Evolutionary conservation across 2,888 invertebrate species (phyloP).

Genomic region (Drosophila ezoana): DNA sequence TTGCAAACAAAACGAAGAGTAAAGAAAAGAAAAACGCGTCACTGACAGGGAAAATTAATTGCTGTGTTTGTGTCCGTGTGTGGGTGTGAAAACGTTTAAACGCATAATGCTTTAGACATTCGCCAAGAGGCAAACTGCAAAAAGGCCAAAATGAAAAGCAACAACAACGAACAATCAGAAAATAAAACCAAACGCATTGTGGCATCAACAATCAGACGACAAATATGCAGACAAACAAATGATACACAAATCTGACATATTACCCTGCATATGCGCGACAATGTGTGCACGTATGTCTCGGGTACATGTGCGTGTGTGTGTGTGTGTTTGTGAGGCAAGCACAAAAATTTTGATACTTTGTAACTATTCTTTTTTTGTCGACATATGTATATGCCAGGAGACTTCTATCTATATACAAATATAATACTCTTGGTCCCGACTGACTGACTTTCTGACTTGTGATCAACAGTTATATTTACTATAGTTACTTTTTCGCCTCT

Average conservation of each 20-base stretch:
- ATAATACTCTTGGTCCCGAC: too few relatives aligned
- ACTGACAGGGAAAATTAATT: conserved; percentile 34
- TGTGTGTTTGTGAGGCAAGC: conserved; percentile 1
- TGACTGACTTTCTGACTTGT: too few relatives aligned
- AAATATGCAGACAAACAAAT: conserved; percentile 65
- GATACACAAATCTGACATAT: conserved; percentile 55
- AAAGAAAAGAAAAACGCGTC: conserved; percentile 16
- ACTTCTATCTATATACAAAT: too few relatives aligned
- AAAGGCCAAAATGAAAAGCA: conserved; percentile 6
- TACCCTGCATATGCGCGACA: conserved; percentile 12
- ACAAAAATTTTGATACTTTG: conserved; percentile 51
- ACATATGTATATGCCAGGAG: conserved; percentile 1
- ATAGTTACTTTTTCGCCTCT: too few relatives aligned
- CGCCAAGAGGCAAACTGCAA: conserved; percentile 5
- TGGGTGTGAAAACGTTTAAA: conserved; percentile 26
- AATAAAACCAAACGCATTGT: conserved; percentile 42
- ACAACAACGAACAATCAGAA: conserved; percentile 9
- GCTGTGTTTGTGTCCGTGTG: conserved; percentile 12
- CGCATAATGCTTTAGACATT: conserved; percentile 19
- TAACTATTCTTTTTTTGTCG: conserved; percentile 20
- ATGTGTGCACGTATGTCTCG: not conserved
- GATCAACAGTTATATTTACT: too few relatives aligned
- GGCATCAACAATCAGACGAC: conserved; percentile 34
- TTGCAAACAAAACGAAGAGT: conserved; percentile 3
- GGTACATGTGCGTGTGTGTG: not conserved